Percentiles rank a stretch among this genome's conserved stretches.
Evolutionary conservation across 1,140 invertebrate genomes (phyloP).

Genomic region (Macrobrachium nipponense): DNA sequence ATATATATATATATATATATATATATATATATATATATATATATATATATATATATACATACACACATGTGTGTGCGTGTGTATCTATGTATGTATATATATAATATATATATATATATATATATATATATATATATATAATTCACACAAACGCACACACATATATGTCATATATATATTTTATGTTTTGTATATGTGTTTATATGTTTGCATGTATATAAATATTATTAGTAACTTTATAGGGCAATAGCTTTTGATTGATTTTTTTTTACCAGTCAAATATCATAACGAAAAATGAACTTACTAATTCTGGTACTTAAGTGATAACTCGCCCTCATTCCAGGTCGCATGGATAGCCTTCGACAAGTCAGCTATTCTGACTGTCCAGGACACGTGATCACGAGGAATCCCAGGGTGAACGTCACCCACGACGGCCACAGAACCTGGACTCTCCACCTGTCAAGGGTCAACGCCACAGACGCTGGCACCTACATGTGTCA

Average conservation of each 20-base stretch:
- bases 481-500: constrained; percentile 64
- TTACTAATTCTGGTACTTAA: neutral
- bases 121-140: no score
- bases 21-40: constrained; percentile 11
- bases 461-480: constrained; percentile 57
- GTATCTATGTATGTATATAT: constrained; percentile 27
- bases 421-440: constrained; percentile 63
- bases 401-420: constrained; percentile 61
- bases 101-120: no score
- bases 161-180: constrained; percentile 21
- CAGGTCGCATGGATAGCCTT: constrained; percentile 63
- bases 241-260: no score
- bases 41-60: constrained; percentile 19
- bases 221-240: neutral
- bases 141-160: neutral
- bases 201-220: constrained; percentile 27
- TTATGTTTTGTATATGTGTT: constrained; percentile 40
- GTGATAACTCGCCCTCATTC: no score
- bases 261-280: no score
- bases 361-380: constrained; percentile 62
- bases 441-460: constrained; percentile 63
- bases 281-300: neutral
- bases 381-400: constrained; percentile 64
- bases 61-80: constrained; percentile 28
- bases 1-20: constrained; percentile 35